Base-by-base conservation (phyloP, 2,888 invertebrate species). In the Trachelus troglodyta region DNA sequence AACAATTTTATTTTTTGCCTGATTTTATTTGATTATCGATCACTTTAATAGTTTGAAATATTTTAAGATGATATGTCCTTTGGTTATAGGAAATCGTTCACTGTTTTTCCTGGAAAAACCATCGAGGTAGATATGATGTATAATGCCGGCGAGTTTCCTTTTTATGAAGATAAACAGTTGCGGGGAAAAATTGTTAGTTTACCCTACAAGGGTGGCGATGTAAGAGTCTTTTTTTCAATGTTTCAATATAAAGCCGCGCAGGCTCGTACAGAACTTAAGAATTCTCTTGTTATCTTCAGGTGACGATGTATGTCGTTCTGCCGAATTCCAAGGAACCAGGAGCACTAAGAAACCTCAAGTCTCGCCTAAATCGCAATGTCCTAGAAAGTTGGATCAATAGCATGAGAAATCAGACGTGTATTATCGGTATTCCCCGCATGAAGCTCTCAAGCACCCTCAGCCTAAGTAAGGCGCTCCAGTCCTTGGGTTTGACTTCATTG, bases 381-480 rank as follows among this genome's bases (percentile, higher is more conserved):
- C 91, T 95, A 37, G 92, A 94, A 34, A 82, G 87, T 0, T 83
- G 95, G 68, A 93, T 94, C 30, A 88, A 86, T 23, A 91, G 91
- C 76, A 93, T 93, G 87, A 88, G 85, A 2, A 91, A 90, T 37
- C 92, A 92, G 11, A 92, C 93, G 11, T 93, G 94, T 35, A 91
- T 95, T 3, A 89, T 95, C 0, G 92, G 94, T 56, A 92, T 95
- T 68, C 97, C 97, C 0, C 95, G 95, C 89, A 95, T 97, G 95
- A 94, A 95, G 83, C 91, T 97, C 1, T 93, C 94, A 80, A 94
- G 93, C 74, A 93, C 92, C 0, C 85, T 94, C 3, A 93, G 93
- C 82, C 89, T 96, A 71, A 94, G 93, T 79, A 81, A 92, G 0
- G 85, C 94, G 0, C 90, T 97, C 4, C 90, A 93, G 81, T 87